A percentile compares a stretch with the other conserved stretches of the same genome.
These are phyloP conservation scores for Pocillopora meandrina DNA, from an alignment of 92 coral and sea anemone species.

Conservation along the genomic window DNA sequence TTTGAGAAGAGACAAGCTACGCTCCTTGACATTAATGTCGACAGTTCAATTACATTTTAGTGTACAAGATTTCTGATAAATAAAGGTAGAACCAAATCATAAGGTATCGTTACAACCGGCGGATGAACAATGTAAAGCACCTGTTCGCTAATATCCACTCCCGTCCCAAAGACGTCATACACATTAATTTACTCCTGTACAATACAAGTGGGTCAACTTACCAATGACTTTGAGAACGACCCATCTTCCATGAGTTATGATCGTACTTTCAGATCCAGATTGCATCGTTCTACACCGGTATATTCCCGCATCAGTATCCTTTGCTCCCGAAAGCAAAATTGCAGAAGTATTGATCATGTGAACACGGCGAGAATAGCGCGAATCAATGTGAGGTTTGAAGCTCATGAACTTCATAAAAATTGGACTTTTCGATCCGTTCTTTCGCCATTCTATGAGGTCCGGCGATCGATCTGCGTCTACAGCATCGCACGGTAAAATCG, in stretches of 20 bases:
- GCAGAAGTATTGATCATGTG: slow-evolving; percentile 76
- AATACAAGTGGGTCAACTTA: slow-evolving; percentile 29
- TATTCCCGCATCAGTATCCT: slow-evolving; percentile 75
- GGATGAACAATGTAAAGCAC: background rate
- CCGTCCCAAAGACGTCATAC: slow-evolving; percentile 2
- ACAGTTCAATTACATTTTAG: background rate
- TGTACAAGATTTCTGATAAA: background rate
- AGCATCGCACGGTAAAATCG: slow-evolving; percentile 65
- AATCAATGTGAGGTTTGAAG: slow-evolving; percentile 76
- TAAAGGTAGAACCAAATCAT: background rate
- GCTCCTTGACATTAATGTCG: background rate
- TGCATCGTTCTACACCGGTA: slow-evolving; percentile 83
- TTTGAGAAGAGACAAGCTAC: background rate
- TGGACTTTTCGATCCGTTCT: slow-evolving; percentile 74
- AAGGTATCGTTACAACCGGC: background rate
- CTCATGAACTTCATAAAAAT: slow-evolving; percentile 84
- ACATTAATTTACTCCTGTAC: background rate
- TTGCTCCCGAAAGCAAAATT: slow-evolving; percentile 75
- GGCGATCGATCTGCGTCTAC: slow-evolving; percentile 32
- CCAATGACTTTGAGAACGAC: slow-evolving; percentile 78
- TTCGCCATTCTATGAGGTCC: slow-evolving; percentile 84
- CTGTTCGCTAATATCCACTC: slow-evolving; percentile 1
- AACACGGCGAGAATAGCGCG: slow-evolving; percentile 77
- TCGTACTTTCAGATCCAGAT: slow-evolving; percentile 52
- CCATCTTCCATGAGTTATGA: slow-evolving; percentile 76